Evolutionary conservation across 2,113 vertebrate genomes (phyloP).

Genomic region (Ovis canadensis): DNA sequence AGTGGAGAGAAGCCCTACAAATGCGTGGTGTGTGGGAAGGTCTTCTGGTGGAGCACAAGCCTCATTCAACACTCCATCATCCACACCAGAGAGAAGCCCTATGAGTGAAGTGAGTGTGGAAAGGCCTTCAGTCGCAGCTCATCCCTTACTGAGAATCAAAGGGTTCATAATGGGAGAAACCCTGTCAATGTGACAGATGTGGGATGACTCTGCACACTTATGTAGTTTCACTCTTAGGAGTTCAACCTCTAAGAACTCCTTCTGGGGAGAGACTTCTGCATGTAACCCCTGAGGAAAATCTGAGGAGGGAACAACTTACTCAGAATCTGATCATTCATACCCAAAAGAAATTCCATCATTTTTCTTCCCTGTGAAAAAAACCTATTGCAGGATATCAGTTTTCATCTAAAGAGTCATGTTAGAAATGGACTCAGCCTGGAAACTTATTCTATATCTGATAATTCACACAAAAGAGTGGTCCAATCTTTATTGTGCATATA

Average conservation of each 20-base stretch:
- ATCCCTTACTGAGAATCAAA: not conserved
- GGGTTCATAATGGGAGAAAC: not conserved
- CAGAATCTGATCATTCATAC: not conserved
- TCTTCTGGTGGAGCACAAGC: not conserved
- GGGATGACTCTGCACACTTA: not conserved
- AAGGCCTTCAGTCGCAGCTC: not conserved
- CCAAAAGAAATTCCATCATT: not conserved
- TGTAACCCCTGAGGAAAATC: not conserved
- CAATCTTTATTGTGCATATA: not conserved
- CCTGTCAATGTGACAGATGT: not conserved
- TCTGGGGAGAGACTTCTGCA: not conserved
- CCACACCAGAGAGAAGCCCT: not conserved
- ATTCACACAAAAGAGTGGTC: not conserved
- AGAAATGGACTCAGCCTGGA: not conserved
- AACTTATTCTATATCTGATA: not conserved
- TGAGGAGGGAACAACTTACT: not conserved
- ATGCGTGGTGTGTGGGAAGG: not conserved
- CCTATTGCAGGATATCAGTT: not conserved
- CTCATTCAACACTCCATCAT: not conserved
- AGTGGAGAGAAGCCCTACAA: not conserved
- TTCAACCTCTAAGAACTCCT: not conserved
- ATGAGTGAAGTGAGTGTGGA: not conserved
- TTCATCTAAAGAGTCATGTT: not conserved
- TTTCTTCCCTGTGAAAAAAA: not conserved
- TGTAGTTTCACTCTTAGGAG: not conserved